Percentiles rank a stretch among this genome's conserved stretches.
phyloP scores from a whole-genome alignment of 2,888 invertebrate genomes.

The Tenthredo livida region DNA sequence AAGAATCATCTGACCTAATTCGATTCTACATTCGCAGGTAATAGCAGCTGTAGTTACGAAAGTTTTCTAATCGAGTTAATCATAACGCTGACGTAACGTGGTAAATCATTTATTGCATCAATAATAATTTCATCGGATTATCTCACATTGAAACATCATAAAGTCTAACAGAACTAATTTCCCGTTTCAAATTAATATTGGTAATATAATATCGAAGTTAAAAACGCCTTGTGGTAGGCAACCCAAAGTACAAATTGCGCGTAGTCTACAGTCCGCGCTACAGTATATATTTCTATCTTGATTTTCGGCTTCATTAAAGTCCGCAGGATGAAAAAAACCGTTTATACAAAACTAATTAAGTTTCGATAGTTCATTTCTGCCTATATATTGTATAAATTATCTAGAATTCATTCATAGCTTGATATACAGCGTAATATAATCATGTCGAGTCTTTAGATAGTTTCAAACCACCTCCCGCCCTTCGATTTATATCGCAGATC shows the following conservation, averaged over 20 bases:
- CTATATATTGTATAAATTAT: background rate
- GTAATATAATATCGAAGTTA: background rate
- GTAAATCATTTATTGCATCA: background rate
- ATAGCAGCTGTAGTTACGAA: background rate
- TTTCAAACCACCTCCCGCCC: background rate
- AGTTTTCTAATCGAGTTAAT: slow-evolving; percentile 5
- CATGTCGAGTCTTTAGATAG: background rate
- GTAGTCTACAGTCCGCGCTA: background rate
- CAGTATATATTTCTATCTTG: background rate
- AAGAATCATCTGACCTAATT: slow-evolving; percentile 10
- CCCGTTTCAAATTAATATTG: background rate
- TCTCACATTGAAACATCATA: background rate
- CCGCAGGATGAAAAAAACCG: background rate
- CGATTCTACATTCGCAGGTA: slow-evolving; percentile 11
- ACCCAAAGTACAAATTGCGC: background rate
- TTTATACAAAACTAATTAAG: background rate
- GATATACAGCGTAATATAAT: background rate
- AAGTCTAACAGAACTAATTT: background rate
- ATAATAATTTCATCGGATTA: background rate
- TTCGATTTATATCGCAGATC: background rate
- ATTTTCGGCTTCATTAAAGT: background rate
- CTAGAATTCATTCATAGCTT: background rate
- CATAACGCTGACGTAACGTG: background rate
- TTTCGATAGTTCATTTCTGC: background rate
- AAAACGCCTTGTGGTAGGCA: background rate